Percentiles rank a stretch among this genome's conserved stretches.
These are phyloP conservation scores for Mormyrops boulengeri DNA, from an alignment of 2,797 vertebrate genomes.

Conservation along the genomic window DNA sequence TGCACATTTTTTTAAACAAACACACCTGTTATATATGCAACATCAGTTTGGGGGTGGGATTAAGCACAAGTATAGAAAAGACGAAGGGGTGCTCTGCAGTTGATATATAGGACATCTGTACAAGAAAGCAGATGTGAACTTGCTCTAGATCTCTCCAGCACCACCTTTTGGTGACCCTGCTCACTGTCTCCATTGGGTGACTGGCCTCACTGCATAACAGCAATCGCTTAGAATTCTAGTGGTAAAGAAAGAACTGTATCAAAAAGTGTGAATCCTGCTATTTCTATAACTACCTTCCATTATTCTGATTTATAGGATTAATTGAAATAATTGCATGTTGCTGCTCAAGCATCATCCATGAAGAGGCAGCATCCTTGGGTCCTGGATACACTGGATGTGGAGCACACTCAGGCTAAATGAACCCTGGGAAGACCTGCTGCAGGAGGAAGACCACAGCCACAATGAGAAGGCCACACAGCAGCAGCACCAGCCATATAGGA, in stretches of 20 bases:
- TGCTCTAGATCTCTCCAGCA: not conserved
- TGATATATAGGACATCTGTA: not conserved
- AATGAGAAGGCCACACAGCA: slow-evolving; percentile 72
- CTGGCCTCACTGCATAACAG: not conserved
- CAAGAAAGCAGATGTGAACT: not conserved
- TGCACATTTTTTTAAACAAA: not conserved
- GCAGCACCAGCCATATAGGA: slow-evolving; percentile 78
- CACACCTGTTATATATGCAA: not conserved
- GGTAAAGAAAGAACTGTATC: not conserved
- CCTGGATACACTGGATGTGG: not conserved
- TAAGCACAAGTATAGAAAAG: not conserved
- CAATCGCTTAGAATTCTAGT: not conserved
- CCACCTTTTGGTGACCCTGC: not conserved
- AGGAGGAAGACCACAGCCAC: slow-evolving; percentile 70
- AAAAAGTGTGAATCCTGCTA: not conserved
- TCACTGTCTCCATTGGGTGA: not conserved
- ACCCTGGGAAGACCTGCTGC: slow-evolving; percentile 69
- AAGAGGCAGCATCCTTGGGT: not conserved
- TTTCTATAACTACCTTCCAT: not conserved
- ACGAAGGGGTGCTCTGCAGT: not conserved
- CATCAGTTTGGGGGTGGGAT: not conserved
- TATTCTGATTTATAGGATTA: not conserved
- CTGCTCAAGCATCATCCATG: not conserved
- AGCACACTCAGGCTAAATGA: slow-evolving; percentile 56
- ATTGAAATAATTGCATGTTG: not conserved